A percentile compares a stretch with the other conserved stretches of the same genome.
phyloP scores from a whole-genome alignment of 2,888 invertebrate species.

The Harpalus rubripes region DNA sequence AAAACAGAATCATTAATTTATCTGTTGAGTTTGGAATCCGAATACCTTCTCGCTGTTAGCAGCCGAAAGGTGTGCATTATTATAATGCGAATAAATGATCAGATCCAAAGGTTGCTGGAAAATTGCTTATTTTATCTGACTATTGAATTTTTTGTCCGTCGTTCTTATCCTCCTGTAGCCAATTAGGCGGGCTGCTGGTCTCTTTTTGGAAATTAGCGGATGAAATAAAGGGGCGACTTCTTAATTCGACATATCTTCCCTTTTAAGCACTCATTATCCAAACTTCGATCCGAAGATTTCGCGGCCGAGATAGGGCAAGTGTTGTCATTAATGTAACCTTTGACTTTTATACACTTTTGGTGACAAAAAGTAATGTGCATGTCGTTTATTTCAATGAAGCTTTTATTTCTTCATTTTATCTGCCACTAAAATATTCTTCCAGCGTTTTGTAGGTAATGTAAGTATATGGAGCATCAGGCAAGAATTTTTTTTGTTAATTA shows the following conservation, averaged over 20 bases:
- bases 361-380: background rate
- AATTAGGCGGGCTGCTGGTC: constrained; percentile 51
- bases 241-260: constrained; percentile 59
- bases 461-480: too few species aligned
- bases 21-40: background rate
- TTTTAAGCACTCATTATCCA: constrained; percentile 53
- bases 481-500: too few species aligned
- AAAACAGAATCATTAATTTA: constrained; percentile 9
- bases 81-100: constrained; percentile 29
- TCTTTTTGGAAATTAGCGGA: constrained; percentile 58
- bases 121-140: constrained; percentile 52
- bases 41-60: background rate
- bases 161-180: constrained; percentile 55
- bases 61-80: constrained; percentile 17
- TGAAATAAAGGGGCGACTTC: constrained; percentile 56
- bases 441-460: too few species aligned
- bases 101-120: constrained; percentile 11
- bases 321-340: constrained; percentile 56
- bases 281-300: constrained; percentile 30
- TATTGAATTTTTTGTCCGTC: constrained; percentile 54
- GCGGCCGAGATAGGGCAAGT: constrained; percentile 48
- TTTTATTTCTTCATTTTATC: constrained; percentile 12
- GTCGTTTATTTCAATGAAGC: constrained; percentile 20
- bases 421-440: too few species aligned
- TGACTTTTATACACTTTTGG: constrained; percentile 27